phyloP scores from a whole-genome alignment of 2,113 vertebrate genomes.

The Brachirus orientalis region DNA sequence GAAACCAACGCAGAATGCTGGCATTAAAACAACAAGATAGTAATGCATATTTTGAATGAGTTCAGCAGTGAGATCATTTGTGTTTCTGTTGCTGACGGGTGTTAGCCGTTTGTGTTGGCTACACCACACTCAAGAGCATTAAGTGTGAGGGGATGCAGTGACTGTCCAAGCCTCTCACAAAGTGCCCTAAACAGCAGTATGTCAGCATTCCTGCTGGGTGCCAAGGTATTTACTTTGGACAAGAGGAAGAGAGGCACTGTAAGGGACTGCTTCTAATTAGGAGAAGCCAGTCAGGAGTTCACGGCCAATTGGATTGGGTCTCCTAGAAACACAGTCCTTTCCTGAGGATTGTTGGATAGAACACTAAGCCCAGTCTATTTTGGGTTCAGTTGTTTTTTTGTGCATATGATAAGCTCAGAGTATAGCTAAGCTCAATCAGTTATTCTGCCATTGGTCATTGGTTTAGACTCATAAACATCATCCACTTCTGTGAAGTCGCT shows the following conservation, averaged over 20 bases:
- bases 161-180: constrained; percentile 36
- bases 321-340: constrained; percentile 48
- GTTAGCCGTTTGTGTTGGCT: constrained; percentile 42
- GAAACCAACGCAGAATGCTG: constrained; percentile 30
- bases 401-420: constrained; percentile 27
- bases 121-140: constrained; percentile 32
- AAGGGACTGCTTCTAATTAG: constrained; percentile 75
- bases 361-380: constrained; percentile 15
- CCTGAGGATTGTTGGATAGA: constrained; percentile 26
- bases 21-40: constrained; percentile 44
- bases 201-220: constrained; percentile 68
- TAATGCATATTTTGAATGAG: constrained; percentile 30
- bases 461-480: no score
- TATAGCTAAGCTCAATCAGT: constrained; percentile 15
- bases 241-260: constrained; percentile 67
- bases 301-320: constrained; percentile 55
- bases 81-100: constrained; percentile 34
- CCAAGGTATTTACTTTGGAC: constrained; percentile 76
- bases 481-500: no score
- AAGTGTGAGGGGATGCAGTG: constrained; percentile 47
- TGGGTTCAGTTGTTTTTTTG: constrained; percentile 48
- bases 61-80: constrained; percentile 48
- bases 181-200: constrained; percentile 61
- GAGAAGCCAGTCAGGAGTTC: constrained; percentile 67
- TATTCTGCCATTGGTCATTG: constrained; percentile 16